A percentile compares a stretch with the other conserved stretches of the same genome.
These are phyloP conservation scores for Hystrix cristata DNA, from an alignment of 2,113 vertebrate species.

Conservation along the genomic window DNA sequence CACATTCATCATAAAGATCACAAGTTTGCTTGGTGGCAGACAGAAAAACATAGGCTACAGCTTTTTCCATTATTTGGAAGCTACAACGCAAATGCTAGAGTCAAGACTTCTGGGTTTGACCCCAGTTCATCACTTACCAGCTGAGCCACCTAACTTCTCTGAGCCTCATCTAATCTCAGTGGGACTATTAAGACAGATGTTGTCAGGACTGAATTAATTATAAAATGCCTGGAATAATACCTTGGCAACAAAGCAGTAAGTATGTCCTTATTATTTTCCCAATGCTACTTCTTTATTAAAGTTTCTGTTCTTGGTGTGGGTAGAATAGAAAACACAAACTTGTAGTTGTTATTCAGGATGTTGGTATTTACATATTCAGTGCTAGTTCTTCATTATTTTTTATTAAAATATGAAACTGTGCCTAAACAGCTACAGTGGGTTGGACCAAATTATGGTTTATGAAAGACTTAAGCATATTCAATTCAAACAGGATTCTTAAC, in stretches of 20 bases:
- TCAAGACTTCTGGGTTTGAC: background rate
- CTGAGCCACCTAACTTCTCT: background rate
- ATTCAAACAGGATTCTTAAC: background rate
- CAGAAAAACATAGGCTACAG: background rate
- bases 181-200: background rate
- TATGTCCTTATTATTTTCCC: background rate
- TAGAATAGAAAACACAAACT: slow-evolving; percentile 28
- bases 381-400: background rate
- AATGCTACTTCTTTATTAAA: background rate
- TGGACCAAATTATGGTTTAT: background rate
- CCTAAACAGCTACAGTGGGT: background rate
- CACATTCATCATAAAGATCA: background rate
- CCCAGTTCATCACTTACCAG: background rate
- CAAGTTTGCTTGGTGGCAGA: background rate
- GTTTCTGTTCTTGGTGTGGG: background rate
- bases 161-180: background rate
- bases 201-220: background rate
- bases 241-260: background rate
- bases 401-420: slow-evolving; percentile 33
- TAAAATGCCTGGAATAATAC: background rate
- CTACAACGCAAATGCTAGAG: background rate
- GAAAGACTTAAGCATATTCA: background rate
- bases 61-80: background rate
- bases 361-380: background rate
- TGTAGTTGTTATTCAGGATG: background rate